phyloP scores from a whole-genome alignment of 2,888 invertebrate species.

The Campopleginae sp. region DNA sequence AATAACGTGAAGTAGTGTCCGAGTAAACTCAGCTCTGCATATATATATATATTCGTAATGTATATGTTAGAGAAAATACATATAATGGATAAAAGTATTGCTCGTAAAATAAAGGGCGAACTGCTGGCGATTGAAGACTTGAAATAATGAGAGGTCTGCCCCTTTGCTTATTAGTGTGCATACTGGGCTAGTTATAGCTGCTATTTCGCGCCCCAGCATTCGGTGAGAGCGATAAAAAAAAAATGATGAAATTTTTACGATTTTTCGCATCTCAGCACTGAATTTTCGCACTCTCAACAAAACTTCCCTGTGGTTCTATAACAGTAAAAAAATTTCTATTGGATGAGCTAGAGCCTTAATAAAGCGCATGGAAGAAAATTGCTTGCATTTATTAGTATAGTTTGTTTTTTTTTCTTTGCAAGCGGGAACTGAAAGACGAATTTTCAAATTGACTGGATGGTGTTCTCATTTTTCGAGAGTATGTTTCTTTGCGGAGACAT shows the following conservation, averaged over 20 bases:
- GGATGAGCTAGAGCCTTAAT: conserved; percentile 5
- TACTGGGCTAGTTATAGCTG: background rate
- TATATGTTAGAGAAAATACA: background rate
- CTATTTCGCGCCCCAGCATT: conserved; percentile 7
- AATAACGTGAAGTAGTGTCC: conserved; percentile 26
- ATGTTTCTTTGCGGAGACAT: background rate
- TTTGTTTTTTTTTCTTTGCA: background rate
- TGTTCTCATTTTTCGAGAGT: background rate
- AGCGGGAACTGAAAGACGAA: background rate
- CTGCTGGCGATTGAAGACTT: conserved; percentile 10
- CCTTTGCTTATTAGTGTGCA: conserved; percentile 6
- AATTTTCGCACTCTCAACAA: conserved; percentile 19
- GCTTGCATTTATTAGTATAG: conserved; percentile 14
- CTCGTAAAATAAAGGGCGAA: background rate
- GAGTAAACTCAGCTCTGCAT: background rate
- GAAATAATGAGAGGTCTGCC: conserved; percentile 7
- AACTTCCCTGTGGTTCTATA: conserved; percentile 4
- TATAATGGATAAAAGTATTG: background rate
- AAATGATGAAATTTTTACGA: conserved; percentile 11
- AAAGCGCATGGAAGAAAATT: conserved; percentile 13
- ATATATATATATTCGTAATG: background rate
- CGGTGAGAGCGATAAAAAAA: conserved; percentile 10
- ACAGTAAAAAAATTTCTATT: conserved; percentile 3
- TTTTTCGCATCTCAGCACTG: conserved; percentile 19
- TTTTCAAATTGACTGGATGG: background rate